Base-by-base conservation (phyloP, 1,140 invertebrate species). In the Monochamus saltuarius region DNA sequence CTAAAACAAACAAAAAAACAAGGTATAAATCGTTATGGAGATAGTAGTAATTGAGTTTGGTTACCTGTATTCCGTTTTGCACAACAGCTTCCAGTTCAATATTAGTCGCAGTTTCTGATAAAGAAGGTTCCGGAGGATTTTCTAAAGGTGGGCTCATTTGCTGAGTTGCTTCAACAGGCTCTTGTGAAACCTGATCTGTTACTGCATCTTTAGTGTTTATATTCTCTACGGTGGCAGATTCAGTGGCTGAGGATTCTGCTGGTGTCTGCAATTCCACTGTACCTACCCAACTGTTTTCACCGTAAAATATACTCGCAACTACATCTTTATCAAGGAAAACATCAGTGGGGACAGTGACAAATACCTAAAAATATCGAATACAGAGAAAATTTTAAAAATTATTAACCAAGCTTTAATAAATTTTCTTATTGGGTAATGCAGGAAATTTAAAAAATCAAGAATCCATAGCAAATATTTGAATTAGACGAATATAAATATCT, bases 211-310 rank as follows among this genome's bases (percentile, higher is more conserved):
- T 42, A 17, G 4, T 7, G 6, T 29, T 6, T 3, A 29, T 29
- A 29, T 29, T 29, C 14, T 16, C n/a, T 19, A 54, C 13, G 4
- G 17, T 16, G 16, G 38, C 13, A 13, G 47, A 13, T 6, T 51
- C 52, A 39, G 19, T 3, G 34, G 52, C 52, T 19, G 38, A 51
- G 6, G 35, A 38, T n/a, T 39, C 51, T 40, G 39, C 14, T n/a
- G 14, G 14, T 9, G 4, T 9, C n/a, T 47, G 45, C 4, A 47
- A 4, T 40, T 61, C 37, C n/a, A 67, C 39, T 17, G 45, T 52
- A 29, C 69, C 70, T 51, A 66, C 65, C 68, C 71, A 73, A 37
- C 66, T 61, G 19, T 13, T 42, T 46, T 68, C 65, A 29, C 66
- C 71, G 54, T 60, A 69, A 45, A 34, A 52, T 29, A 72, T 61